Evolutionary conservation across 1,140 invertebrate species (phyloP), one percentile per base, ranked within the genome.

Genomic region (Drosophila erecta): DNA sequence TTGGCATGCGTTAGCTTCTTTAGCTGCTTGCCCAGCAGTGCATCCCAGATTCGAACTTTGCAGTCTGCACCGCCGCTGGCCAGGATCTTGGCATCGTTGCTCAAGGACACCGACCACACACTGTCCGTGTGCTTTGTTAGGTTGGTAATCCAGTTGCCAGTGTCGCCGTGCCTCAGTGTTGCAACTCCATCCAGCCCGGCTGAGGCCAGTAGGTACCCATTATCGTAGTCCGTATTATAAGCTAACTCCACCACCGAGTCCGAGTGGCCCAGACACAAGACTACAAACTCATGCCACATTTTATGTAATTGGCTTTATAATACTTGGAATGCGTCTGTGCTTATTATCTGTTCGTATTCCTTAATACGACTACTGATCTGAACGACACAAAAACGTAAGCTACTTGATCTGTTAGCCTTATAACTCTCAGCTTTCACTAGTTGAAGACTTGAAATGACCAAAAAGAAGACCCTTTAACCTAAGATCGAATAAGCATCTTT

Each of bases 151-250:
- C 98, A 99, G 92, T 99, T 97, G 43, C 98, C 98, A 27, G 98
- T 99, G 90, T 98, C 98, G 30, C 98, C 98, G 93, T 99, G 97
- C 24, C 98, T 94, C 65, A 99, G 93, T 97, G 99, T 98, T 8
- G 98, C 98, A 87, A 97, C 97, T 20, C 98, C 98, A 98, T 99
- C 98, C 98, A 79, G 98, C 92, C 97, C 98, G 7, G 98, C 98
- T 55, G 98, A 98, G 14, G 79, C 86, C 47, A 89, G 17, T 93
- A 97, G 98, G 93, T 98, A 99, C 55, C 97, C 97, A 92, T 96
- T 95, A 58, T 96, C 95, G 22, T 97, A 98, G 79, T 98, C 94
- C 86, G 96, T 96, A 93, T 97, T 99, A 93, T 98, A 99, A 81
- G 97, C 96, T 90, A 99, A 94, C 93, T 98, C 96, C 70, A 98